Evolutionary conservation across 2,797 vertebrate genomes (phyloP).

Genomic region (Nasua narica): DNA sequence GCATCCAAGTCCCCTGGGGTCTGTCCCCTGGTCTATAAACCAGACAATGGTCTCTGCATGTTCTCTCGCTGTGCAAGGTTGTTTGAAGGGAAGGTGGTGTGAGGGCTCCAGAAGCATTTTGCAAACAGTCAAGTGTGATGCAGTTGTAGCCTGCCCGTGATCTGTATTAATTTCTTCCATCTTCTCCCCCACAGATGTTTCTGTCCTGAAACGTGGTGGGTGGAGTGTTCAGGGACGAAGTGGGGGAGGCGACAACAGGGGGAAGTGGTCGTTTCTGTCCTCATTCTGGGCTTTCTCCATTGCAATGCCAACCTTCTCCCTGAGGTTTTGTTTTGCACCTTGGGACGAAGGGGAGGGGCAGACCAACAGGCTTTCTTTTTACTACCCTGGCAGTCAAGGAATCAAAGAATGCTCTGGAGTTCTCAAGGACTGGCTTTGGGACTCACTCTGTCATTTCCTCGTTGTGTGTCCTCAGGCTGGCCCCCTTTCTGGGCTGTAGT

Average conservation of each 20-base stretch:
- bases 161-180: neutral
- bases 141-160: fast-evolving
- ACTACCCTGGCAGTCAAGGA: neutral
- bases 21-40: neutral
- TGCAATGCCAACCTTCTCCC: neutral
- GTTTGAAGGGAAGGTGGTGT: neutral
- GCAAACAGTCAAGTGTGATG: neutral
- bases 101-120: neutral
- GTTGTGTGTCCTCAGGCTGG: neutral
- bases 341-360: fast-evolving
- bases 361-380: neutral
- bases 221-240: neutral
- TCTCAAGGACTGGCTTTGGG: neutral
- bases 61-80: neutral
- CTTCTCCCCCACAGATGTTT: neutral
- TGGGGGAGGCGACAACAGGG: fast-evolving
- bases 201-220: neutral
- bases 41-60: fast-evolving
- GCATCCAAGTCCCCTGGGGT: neutral
- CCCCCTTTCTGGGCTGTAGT: neutral
- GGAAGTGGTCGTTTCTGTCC: neutral
- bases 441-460: neutral
- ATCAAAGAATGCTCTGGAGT: neutral
- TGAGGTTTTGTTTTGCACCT: fast-evolving
- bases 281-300: neutral